Evolutionary conservation across 2,888 invertebrate species (phyloP), one percentile per base, ranked within the genome.

Genomic region (Drosophila ezoana): DNA sequence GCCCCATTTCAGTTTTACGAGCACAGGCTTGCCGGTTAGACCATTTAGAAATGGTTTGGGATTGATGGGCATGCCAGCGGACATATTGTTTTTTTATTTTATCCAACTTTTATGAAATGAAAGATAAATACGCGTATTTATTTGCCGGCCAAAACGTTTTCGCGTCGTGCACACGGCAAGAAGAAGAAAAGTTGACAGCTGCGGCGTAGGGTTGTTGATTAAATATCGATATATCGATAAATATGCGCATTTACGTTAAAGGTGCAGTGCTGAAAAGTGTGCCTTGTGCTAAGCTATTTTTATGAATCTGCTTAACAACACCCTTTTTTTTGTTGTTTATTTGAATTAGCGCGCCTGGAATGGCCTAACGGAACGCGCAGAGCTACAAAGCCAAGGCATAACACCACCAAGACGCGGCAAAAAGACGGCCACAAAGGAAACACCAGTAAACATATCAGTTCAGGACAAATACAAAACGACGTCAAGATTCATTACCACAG

Each of bases 21-120:
- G 95, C 41, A 99, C 98, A 43, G 98, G 96, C 93, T 99, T 99
- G 14, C 99, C 99, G 1, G 99, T 99, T 49, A 99, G 94, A 90
- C 97, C 97, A 94, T 99, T 99, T 58, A 99, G 94, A 93, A 99
- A 99, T 71, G 99, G 99, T 94, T 99, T 99, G 4, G 99, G 99
- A 93, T 99, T 99, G 91, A 99, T 96, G 82, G 98, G 98, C 96
- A 98, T 97, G 93, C 96, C 95, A 92, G 96, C 95, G 91, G 96
- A 92, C 91, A 91, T 91, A 65, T 54, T 90, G 74, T 56, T 48
- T 71, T 23, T 67, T 57, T 28, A 28, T 77, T 47, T 48, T 76
- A 18, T 32, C 49, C 11, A 54, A 20, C 18, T 23, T 44, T 76
- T 59, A 54, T 51, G 61, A 52, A 78, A 75, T 60, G 48, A 67